Base-by-base conservation (phyloP, 2,888 invertebrate genomes). In the Junonia oenone region DNA sequence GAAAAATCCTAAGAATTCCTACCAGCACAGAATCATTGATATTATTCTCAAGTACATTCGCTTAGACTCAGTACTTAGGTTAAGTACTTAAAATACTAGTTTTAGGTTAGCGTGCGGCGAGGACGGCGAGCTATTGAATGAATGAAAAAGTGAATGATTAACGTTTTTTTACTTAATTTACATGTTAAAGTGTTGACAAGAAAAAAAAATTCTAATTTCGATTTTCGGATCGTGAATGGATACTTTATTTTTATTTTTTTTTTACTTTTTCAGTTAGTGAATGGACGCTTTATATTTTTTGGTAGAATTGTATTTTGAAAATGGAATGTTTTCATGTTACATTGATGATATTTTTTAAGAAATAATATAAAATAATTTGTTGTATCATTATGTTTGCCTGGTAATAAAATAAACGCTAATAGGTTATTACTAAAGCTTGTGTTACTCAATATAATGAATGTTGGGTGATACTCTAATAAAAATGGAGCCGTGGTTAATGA, bases 71-170 rank as follows among this genome's bases (percentile, higher is more conserved):
- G 51, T 58, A 55, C 38, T 46, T 40, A 38, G 38, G 17, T 38
- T 50, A 46, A 50, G 57, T 60, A 61, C 58, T 54, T 58, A 59
- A 59, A 59, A 62, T 62, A 60, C 59, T 58, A 58, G 58, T 62
- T 63, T 59, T 43, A 61, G 43, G 56, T 56, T 69, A 48, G 70
- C 70, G 65, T 68, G 68, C 48, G 33, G 57, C 70, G 66, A 71
- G 70, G 70, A 67, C 70, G 38, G 38, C 22, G 43, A 43, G 22
- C 6, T 43, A 26, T 26, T 43, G 43, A 43, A 43, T 43, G 43
- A 17, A 43, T 22, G 43, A 43, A 43, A 43, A 26, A 22, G n/a
- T 43, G 43, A 43, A 13, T 43, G 43, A 13, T 13, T 43, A 22
- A 22, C 22, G 2, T 22, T n/a, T 14, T 26, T 22, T 43, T 26